Percentiles rank a stretch among this genome's conserved stretches.
These are phyloP conservation scores for Isaurus tuberculatus DNA, from an alignment of 92 coral and sea anemone species.

Conservation along the genomic window DNA sequence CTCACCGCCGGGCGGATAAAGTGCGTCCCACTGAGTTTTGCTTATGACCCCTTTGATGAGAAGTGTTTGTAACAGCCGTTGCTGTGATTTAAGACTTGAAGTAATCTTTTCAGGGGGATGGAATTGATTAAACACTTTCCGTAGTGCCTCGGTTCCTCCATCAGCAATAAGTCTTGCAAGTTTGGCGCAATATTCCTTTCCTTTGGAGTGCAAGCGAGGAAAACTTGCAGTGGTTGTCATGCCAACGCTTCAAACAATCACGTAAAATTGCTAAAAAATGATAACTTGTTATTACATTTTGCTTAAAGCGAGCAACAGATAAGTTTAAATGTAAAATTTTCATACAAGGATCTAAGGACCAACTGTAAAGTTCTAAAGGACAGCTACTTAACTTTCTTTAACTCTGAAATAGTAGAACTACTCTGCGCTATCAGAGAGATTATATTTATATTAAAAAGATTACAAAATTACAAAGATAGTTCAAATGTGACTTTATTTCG, in stretches of 20 bases:
- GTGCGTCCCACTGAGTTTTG: constrained; percentile 43
- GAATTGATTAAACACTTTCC: constrained; percentile 31
- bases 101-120: constrained; percentile 32
- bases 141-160: constrained; percentile 46
- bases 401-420: no score
- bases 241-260: neutral
- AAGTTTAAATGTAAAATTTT: neutral
- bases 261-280: neutral
- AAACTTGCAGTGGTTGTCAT: constrained; percentile 34
- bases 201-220: constrained; percentile 43
- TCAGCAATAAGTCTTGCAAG: constrained; percentile 43
- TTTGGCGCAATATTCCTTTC: constrained; percentile 50
- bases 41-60: constrained; percentile 25
- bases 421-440: no score
- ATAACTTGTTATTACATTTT: neutral
- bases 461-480: no score
- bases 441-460: no score
- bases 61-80: constrained; percentile 28
- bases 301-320: neutral
- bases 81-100: constrained; percentile 21
- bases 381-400: no score
- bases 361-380: no score
- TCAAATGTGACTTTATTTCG: no score
- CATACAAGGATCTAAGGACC: neutral
- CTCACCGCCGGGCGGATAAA: constrained; percentile 48